phyloP scores from a whole-genome alignment of 2,888 invertebrate species.

The Ernsta delagoae region DNA sequence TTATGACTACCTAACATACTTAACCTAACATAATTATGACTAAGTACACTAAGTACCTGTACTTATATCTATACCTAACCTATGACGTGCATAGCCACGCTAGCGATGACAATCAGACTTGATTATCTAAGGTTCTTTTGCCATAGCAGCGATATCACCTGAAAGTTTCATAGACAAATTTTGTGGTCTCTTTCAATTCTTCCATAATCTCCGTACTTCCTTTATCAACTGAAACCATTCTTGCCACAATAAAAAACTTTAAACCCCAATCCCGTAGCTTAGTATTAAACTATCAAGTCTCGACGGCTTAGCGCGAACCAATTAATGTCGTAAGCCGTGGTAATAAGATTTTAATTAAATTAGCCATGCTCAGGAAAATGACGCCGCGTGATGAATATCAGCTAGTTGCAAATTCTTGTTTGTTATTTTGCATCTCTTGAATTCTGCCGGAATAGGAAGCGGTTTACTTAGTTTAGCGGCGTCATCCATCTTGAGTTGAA shows the following conservation, averaged over 20 bases:
- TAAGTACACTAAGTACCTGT: no score
- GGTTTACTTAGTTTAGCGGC: background rate
- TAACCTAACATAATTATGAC: no score
- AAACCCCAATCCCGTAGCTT: constrained; percentile 5
- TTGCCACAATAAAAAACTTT: constrained; percentile 19
- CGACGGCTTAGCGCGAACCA: constrained; percentile 34
- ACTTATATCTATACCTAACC: no score
- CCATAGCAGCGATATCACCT: no score
- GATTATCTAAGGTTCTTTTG: no score
- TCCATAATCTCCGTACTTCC: no score
- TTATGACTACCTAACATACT: no score
- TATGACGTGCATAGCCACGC: no score
- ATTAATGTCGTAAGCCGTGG: constrained; percentile 42
- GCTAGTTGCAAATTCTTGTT: constrained; percentile 24
- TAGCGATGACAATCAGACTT: no score
- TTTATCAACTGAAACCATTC: background rate
- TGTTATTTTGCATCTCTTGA: constrained; percentile 17
- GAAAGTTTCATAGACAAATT: no score
- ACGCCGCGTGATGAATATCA: constrained; percentile 22
- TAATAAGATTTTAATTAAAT: constrained; percentile 47
- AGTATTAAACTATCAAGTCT: constrained; percentile 32
- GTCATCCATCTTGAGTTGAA: constrained; percentile 15
- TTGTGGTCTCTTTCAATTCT: no score
- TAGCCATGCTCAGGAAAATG: constrained; percentile 40
- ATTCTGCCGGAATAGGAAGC: constrained; percentile 4